Percentiles rank a stretch among this genome's conserved stretches.
Evolutionary conservation across 1,140 invertebrate species (phyloP).

Genomic region (Ectropis grisescens): DNA sequence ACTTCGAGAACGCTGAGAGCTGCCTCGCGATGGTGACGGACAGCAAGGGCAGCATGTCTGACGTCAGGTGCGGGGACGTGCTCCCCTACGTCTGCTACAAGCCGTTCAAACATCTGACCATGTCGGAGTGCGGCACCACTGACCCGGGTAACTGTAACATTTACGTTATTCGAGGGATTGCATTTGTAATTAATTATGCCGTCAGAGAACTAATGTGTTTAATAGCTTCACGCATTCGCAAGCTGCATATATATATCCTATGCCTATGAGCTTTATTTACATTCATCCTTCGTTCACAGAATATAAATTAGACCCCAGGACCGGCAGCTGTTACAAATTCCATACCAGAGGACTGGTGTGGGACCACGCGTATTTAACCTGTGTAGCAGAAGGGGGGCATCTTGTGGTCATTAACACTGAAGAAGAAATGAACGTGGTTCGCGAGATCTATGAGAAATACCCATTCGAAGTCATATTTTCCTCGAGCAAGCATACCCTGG

Average conservation of each 20-base stretch:
- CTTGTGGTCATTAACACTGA: slow-evolving; percentile 36
- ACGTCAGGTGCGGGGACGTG: not conserved
- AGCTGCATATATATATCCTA: not conserved
- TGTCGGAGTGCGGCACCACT: slow-evolving; percentile 1
- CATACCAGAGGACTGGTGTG: slow-evolving; percentile 19
- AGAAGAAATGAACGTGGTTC: slow-evolving; percentile 14
- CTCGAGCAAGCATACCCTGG: slow-evolving; percentile 23
- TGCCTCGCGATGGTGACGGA: slow-evolving; percentile 1
- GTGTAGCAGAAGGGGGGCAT: slow-evolving; percentile 29
- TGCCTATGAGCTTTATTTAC: no score
- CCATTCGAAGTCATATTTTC: slow-evolving; percentile 13
- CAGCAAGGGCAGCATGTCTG: slow-evolving; percentile 1
- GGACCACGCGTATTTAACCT: slow-evolving; percentile 19
- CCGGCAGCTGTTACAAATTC: slow-evolving; percentile 43
- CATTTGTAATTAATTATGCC: not conserved
- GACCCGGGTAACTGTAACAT: slow-evolving; percentile 2
- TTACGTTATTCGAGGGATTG: not conserved
- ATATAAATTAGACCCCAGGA: slow-evolving; percentile 14
- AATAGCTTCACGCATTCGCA: no score
- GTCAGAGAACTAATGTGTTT: not conserved
- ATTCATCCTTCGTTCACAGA: slow-evolving; percentile 21
- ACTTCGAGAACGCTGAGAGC: no score
- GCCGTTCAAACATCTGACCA: not conserved
- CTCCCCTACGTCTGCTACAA: slow-evolving; percentile 5
- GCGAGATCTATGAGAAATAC: slow-evolving; percentile 6